Evolutionary conservation across 2,113 vertebrate genomes (phyloP), one percentile per base, ranked within the genome.

Genomic region (Oreochromis spilurus): DNA sequence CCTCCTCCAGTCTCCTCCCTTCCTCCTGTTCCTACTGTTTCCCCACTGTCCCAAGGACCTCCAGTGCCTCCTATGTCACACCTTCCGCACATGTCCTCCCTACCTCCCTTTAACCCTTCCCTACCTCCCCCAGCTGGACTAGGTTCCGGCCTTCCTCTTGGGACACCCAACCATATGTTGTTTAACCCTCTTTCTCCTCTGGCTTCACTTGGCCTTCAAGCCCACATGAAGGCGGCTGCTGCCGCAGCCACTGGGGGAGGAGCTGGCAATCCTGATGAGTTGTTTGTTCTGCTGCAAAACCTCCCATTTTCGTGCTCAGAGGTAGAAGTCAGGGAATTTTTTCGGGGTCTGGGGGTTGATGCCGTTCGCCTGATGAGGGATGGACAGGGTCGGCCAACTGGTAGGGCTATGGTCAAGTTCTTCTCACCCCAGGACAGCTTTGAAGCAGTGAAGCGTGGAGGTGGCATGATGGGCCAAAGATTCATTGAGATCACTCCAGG

Each of bases 341-440:
- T 99, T 89, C 97, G 98, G 84, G 99, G 98, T 90, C 95, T 99
- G 75, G 97, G 97, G 62, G 94, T 99, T 88, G 98, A 99, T 92
- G 97, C 96, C 1, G 88, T 99, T 80, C 97, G 97, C 81, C 94
- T 99, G 88, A 93, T 98, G 84, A 97, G 98, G 94, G 99, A 99
- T 95, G 96, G 96, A 58, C 95, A 98, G 91, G 98, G 98, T 81
- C 97, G 98, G 85, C 97, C 97, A 94, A 98, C 95, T 88, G 98
- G 98, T 93, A 97, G 98, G 89, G 98, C 98, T 87, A 93, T 99
- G 92, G 98, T 98, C 89, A 98, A 98, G 90, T 99, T 99, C 94
- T 98, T 97, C 89, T 97, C 96, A n/a, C 98, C 98, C 79, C 98
- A 99, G 94, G 98, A 99, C 90, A 97, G 98, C 0, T 99, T 98